Percentiles rank a stretch among this genome's conserved stretches.
phyloP scores from a whole-genome alignment of 2,113 vertebrate genomes.

The Mesitornis unicolor region DNA sequence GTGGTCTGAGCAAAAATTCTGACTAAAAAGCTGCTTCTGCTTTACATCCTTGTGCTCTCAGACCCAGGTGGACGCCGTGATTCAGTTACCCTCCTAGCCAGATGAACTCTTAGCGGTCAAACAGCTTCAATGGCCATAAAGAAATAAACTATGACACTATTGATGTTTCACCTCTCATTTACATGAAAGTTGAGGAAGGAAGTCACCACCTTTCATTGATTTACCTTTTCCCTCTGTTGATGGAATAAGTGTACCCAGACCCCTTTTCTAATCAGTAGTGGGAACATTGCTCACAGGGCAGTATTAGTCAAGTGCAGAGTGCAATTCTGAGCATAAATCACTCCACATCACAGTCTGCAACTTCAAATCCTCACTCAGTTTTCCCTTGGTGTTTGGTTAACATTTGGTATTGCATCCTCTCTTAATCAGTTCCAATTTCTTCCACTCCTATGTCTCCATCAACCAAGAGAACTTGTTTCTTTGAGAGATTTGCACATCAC shows the following conservation, averaged over 20 bases:
- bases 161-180: neutral
- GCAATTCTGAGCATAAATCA: neutral
- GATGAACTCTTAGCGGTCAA: neutral
- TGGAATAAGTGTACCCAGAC: neutral
- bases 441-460: neutral
- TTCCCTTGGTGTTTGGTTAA: neutral
- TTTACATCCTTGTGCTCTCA: neutral
- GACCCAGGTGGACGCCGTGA: neutral
- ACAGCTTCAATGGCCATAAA: neutral
- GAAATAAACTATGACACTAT: neutral
- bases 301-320: neutral
- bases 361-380: neutral
- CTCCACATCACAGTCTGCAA: neutral
- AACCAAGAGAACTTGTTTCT: neutral
- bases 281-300: neutral
- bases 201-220: neutral
- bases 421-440: neutral
- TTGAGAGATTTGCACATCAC: neutral
- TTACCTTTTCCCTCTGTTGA: neutral
- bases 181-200: neutral
- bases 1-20: neutral
- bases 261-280: neutral
- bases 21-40: neutral
- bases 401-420: neutral
- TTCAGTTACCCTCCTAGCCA: neutral